Conservation (phyloP, 2,113 vertebrate genomes). For the Motacilla alba region DNA sequence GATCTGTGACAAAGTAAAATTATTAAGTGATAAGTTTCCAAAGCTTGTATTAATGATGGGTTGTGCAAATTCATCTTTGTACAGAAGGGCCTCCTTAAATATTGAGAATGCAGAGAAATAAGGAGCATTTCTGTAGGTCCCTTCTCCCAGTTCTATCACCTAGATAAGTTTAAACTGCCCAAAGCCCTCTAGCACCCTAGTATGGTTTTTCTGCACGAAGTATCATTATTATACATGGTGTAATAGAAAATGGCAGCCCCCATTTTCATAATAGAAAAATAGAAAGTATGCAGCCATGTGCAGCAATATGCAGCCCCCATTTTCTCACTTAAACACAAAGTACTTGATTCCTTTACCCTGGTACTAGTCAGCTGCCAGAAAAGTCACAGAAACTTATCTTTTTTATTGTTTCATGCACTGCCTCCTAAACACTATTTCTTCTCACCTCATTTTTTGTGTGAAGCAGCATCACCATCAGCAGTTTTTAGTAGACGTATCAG, state of each 20-base stretch:
- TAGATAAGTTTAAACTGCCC: not conserved
- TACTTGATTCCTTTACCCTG: not conserved
- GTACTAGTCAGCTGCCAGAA: not conserved
- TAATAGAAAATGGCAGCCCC: not conserved
- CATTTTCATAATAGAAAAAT: not conserved
- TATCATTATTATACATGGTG: not conserved
- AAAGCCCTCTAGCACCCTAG: not conserved
- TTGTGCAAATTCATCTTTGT: not conserved
- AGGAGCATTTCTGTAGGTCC: not conserved
- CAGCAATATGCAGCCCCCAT: not conserved
- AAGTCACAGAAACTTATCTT: not conserved
- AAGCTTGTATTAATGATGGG: constrained; percentile 33
- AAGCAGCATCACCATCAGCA: not conserved
- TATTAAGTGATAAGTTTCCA: not conserved
- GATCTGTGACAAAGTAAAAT: not conserved
- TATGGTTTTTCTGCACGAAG: not conserved
- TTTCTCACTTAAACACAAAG: not conserved
- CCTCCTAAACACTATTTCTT: not conserved
- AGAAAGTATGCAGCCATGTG: not conserved
- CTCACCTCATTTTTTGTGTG: not conserved
- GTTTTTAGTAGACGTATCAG: not conserved
- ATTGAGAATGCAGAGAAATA: not conserved
- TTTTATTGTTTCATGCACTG: not conserved
- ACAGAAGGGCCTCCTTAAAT: not conserved
- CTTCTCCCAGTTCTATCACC: not conserved